phyloP scores from a whole-genome alignment of 2,888 invertebrate species.

The Rhorus exstirpatorius region DNA sequence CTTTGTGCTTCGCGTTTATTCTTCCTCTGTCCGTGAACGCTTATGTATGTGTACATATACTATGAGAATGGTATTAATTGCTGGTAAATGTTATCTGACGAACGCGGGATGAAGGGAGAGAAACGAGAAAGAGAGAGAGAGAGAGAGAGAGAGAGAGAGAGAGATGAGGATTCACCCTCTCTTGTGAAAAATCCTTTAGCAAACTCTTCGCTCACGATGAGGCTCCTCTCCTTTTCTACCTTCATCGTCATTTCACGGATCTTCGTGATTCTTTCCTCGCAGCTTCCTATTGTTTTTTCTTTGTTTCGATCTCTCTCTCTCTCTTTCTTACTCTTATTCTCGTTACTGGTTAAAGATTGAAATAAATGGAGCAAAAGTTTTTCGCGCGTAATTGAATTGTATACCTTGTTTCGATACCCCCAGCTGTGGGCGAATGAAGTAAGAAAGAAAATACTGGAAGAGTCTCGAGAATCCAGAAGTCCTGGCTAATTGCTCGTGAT shows the following conservation, averaged over 20 bases:
- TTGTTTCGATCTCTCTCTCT: slow-evolving; percentile 10
- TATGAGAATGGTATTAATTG: slow-evolving; percentile 79
- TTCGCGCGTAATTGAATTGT: slow-evolving; percentile 71
- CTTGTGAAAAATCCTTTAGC: slow-evolving; percentile 55
- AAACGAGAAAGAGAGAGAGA: slow-evolving; percentile 34
- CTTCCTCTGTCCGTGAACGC: slow-evolving; percentile 58
- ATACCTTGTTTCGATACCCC: slow-evolving; percentile 72
- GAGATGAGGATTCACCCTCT: slow-evolving; percentile 63
- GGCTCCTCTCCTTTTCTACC: slow-evolving; percentile 44
- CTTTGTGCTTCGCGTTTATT: slow-evolving; percentile 62
- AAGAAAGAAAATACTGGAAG: slow-evolving; percentile 15
- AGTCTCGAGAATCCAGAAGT: slow-evolving; percentile 50
- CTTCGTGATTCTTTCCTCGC: slow-evolving; percentile 34
- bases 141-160: slow-evolving; percentile 25
- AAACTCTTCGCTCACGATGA: slow-evolving; percentile 56
- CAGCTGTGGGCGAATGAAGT: slow-evolving; percentile 41
- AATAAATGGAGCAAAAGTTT: slow-evolving; percentile 76
- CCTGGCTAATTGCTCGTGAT: slow-evolving; percentile 77
- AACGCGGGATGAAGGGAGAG: slow-evolving; percentile 44
- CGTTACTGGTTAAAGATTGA: slow-evolving; percentile 68
- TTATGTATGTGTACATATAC: slow-evolving; percentile 61
- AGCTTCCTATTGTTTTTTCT: slow-evolving; percentile 32
- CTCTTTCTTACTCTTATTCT: slow-evolving; percentile 12
- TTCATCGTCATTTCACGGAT: slow-evolving; percentile 51
- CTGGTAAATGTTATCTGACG: slow-evolving; percentile 77